These are phyloP conservation scores for Drosophila dives DNA, from an alignment of 2,888 invertebrate genomes.

Conservation along the genomic window DNA sequence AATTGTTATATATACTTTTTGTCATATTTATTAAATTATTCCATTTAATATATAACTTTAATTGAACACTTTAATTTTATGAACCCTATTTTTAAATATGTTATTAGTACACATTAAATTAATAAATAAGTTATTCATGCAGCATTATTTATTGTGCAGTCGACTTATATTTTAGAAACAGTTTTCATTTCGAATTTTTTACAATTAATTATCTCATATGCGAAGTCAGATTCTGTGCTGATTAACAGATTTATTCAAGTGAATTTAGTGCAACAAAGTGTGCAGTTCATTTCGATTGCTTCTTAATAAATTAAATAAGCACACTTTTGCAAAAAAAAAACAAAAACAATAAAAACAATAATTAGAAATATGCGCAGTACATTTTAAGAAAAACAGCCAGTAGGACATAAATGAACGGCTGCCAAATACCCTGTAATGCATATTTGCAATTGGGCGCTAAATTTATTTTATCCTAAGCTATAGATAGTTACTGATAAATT, in stretches of 20 bases:
- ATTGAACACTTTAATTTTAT: too few species aligned
- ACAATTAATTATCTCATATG: background rate
- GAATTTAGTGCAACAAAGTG: constrained; percentile 8
- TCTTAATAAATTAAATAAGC: background rate
- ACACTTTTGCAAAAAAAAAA: constrained; percentile 3
- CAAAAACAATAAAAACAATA: constrained; percentile 1
- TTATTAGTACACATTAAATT: background rate
- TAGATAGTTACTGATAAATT: background rate
- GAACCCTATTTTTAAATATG: background rate
- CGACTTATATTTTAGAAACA: background rate
- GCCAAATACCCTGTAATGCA: constrained; percentile 14
- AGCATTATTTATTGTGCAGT: background rate
- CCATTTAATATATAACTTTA: background rate
- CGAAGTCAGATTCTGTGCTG: background rate
- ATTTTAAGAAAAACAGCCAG: constrained; percentile 1
- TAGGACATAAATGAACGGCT: background rate
- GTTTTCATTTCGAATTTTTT: background rate
- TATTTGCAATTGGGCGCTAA: background rate
- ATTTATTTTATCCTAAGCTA: too few species aligned
- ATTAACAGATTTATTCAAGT: background rate
- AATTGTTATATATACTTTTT: background rate
- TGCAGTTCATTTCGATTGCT: background rate
- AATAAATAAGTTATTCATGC: background rate
- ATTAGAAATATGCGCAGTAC: constrained; percentile 58
- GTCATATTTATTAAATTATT: background rate